Conservation (phyloP, 2,797 vertebrate genomes). For the Parauchenoglanis ngamensis region DNA sequence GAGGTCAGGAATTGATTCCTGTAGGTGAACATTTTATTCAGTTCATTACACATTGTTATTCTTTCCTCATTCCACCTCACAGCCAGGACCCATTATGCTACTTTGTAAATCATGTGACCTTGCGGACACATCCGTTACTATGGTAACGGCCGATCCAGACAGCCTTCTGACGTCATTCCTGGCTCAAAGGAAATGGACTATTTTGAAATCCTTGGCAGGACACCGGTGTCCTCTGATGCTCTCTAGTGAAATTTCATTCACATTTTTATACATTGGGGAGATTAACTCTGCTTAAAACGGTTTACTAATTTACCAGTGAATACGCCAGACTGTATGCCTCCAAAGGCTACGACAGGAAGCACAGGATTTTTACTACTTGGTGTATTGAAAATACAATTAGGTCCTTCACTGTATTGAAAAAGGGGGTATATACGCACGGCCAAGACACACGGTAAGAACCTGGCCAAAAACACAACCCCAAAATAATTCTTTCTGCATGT, state of each 20-base stretch:
- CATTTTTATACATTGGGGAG: background rate
- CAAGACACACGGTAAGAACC: background rate
- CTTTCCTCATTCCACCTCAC: conserved; percentile 11
- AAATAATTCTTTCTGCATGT: background rate
- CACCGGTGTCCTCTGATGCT: conserved; percentile 32
- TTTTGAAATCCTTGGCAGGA: conserved; percentile 66
- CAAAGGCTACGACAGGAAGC: background rate
- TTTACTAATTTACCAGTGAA: background rate
- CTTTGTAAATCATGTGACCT: conserved; percentile 37
- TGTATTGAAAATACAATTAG: background rate
- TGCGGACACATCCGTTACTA: conserved; percentile 40
- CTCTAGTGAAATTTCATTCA: conserved; percentile 31
- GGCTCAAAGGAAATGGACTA: conserved; percentile 68
- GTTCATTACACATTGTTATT: conserved; percentile 10
- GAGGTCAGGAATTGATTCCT: conserved; percentile 2
- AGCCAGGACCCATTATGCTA: conserved; percentile 23
- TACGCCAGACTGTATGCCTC: too few species aligned
- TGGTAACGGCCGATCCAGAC: conserved; percentile 65
- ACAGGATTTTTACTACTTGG: background rate
- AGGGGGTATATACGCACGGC: too few species aligned
- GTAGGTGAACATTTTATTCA: conserved; percentile 15
- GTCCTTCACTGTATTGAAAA: background rate
- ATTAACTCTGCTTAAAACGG: background rate
- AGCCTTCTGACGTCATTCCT: conserved; percentile 67
- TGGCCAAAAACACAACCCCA: background rate